Base-by-base conservation (phyloP, 2,797 vertebrate species). In the Hemibagrus guttatus region DNA sequence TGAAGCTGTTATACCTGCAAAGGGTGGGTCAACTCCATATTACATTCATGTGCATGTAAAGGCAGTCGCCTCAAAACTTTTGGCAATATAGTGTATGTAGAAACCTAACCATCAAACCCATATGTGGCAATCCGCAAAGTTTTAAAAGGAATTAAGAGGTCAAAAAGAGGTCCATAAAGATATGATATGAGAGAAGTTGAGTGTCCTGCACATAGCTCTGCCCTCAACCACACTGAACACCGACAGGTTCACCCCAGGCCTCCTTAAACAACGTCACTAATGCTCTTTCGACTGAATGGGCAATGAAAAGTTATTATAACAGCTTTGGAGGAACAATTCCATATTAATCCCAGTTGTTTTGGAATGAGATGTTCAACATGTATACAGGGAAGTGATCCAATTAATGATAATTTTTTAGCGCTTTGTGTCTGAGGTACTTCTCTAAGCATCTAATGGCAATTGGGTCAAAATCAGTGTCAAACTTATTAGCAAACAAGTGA, bases 401-500 rank as follows among this genome's bases (percentile, higher is more conserved):
- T 69, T 49, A 82, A n/a, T 21, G 4, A 35, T 6, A 9, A 2
- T 58, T 39, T 9, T 39, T 39, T 11, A 88, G 63, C 0, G 96
- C 94, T 93, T 96, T 98, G 68, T 93, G 89, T 84, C 97, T 94
- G 75, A 98, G 94, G 91, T 98, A 90, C 80, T 95, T 95, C 85
- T 98, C 97, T 87, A 99, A 92, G 86, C 97, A 98, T 83, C 95
- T 95, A 78, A 98, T 81, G 28, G 95, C 95, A 87, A 96, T 92
- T 49, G 94, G 91, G 87, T 98, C 96, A 0, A 90, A 88, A 6
- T 96, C 94, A 0, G 81, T 78, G 81, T 99, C 97, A 90, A 99
- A 98, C 91, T 98, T 98, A 84, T 98, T 99, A 87, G 96, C 97
- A 92, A 98, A 98, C 23, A 98, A 92, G 86, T 99, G 97, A 84